Base-by-base conservation (phyloP, 2,888 invertebrate species). In the Baronia brevicornis region DNA sequence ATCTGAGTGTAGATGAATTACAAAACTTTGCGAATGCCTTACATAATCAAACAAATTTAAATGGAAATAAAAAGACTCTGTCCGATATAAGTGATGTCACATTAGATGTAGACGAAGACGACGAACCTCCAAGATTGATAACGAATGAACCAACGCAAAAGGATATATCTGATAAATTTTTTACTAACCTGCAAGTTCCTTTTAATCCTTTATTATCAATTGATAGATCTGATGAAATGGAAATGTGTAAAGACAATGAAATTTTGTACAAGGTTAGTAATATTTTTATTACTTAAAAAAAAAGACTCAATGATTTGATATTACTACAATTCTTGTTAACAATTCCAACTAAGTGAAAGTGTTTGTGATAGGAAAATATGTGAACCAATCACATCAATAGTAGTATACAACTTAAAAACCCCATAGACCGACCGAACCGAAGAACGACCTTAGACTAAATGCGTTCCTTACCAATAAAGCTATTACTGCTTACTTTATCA, bases 51-150 rank as follows among this genome's bases (percentile, higher is more conserved):
- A 65, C 67, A 2, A 46, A 51, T 18, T 32, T 51, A n/a, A 61
- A 57, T 40, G 44, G 37, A 27, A 41, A 54, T 22, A 72, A 65
- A 41, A 82, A 75, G 44, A 48, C 46, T 28, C 43, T 82, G 20
- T 66, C 82, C 18, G 92, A 93, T 65, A 75, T 93, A n/a, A 93
- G 93, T 60, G 91, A 93, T 63, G 91, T 93, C 9, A 92, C 88
- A 50, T 88, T 93, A 84, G 90, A 91, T 46, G 87, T 44, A 19
- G 72, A 87, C 38, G 88, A 91, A 28, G 91, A 89, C 6, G 75
- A 77, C 1, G 78, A 77, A 6, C 50, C 56, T 2, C 46, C 61
- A 0, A 60, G 57, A 33, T 37, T 61, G 18, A 38, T 54, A 7
- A 39, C 41, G 20, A 38, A 37, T 30, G 61, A 61, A 1, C 41